Percentiles rank a stretch among this genome's conserved stretches.
These are phyloP conservation scores for Aphidius colemani DNA, from an alignment of 2,888 invertebrate species.

Conservation along the genomic window DNA sequence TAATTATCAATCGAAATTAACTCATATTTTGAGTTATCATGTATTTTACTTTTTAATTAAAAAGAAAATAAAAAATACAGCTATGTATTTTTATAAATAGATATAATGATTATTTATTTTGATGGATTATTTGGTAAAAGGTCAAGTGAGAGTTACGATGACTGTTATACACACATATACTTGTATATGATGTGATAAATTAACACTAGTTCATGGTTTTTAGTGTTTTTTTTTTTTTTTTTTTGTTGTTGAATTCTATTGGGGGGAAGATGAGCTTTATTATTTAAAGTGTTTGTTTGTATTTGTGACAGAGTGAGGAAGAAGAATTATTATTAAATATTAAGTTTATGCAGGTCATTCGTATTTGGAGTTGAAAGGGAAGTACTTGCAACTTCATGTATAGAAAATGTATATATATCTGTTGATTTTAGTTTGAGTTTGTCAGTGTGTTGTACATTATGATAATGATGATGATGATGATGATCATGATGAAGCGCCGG, in stretches of 20 bases:
- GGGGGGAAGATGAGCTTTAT: conserved; percentile 21
- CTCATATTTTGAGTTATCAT: not conserved
- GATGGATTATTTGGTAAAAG: not conserved
- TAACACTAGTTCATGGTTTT: too few relatives aligned
- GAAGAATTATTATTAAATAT: too few relatives aligned
- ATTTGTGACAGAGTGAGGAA: too few relatives aligned
- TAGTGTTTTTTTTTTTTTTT: not conserved
- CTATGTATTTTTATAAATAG: conserved; percentile 25
- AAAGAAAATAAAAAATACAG: not conserved
- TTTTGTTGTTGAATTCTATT: not conserved
- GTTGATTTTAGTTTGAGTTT: conserved; percentile 16
- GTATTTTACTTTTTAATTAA: not conserved
- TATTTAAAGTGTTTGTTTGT: too few relatives aligned
- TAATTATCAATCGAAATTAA: conserved; percentile 10
- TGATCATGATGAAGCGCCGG: conserved; percentile 30
- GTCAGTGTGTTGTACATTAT: too few relatives aligned
- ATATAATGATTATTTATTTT: not conserved
- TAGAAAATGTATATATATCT: not conserved
- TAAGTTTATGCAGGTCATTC: too few relatives aligned
- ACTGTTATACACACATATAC: too few relatives aligned
- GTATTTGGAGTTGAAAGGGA: not conserved
- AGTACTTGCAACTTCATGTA: conserved; percentile 11
- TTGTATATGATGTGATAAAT: too few relatives aligned
- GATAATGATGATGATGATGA: too few relatives aligned
- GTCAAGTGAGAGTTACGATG: not conserved